Percentiles rank a stretch among this genome's conserved stretches.
Conservation (phyloP, 2,888 invertebrate genomes). For the Calephelis perditalis region DNA sequence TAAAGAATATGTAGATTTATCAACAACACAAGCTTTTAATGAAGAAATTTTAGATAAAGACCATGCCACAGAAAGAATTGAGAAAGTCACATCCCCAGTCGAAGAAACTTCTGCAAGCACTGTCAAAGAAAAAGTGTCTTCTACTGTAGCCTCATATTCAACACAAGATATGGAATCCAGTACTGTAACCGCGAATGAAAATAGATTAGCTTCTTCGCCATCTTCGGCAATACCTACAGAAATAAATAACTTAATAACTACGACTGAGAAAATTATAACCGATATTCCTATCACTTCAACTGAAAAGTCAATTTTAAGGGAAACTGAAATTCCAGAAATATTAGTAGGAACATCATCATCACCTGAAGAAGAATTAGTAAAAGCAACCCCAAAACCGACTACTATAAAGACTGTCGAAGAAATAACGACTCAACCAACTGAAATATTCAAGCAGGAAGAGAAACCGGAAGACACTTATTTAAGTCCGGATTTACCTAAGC, state of each 20-base stretch:
- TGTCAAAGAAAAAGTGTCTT: not conserved
- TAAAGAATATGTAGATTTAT: not conserved
- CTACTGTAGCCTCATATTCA: not conserved
- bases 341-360: constrained; percentile 11
- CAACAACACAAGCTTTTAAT: not conserved
- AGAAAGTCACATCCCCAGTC: not conserved
- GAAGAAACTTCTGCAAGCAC: not conserved
- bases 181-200: not conserved
- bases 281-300: constrained; percentile 15
- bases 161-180: not conserved
- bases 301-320: constrained; percentile 16
- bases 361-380: constrained; percentile 21
- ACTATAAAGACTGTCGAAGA: constrained; percentile 29
- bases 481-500: constrained; percentile 49
- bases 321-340: constrained; percentile 19
- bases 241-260: not conserved
- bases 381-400: constrained; percentile 27
- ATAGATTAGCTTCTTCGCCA: not conserved
- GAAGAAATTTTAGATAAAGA: not conserved
- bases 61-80: not conserved
- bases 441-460: constrained; percentile 43
- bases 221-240: not conserved
- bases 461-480: constrained; percentile 37
- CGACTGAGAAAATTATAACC: not conserved
- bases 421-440: constrained; percentile 37